Evolutionary conservation across 1,140 invertebrate species (phyloP).

Genomic region (Agrilus planipennis): DNA sequence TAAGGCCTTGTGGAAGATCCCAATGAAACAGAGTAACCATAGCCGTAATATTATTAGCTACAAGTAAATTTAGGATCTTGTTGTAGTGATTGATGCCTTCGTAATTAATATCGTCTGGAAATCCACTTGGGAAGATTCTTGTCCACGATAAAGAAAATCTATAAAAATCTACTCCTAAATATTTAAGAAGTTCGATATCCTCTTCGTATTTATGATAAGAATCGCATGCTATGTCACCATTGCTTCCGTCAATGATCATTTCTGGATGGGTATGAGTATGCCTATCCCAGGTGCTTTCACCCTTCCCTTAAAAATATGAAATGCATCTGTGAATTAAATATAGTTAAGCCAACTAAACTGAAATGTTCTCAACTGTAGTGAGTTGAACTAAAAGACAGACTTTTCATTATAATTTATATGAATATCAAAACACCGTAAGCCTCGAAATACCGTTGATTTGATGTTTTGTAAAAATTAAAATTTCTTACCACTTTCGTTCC

Average conservation of each 20-base stretch:
- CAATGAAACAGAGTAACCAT: slow-evolving; percentile 37
- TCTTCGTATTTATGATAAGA: slow-evolving; percentile 39
- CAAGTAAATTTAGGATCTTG: slow-evolving; percentile 43
- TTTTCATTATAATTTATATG: too few species aligned
- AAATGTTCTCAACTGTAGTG: too few species aligned
- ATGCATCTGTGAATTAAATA: too few species aligned
- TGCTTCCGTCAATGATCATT: slow-evolving; percentile 31
- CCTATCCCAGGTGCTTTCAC: slow-evolving; percentile 32
- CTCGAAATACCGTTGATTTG: too few species aligned
- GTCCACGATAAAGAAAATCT: slow-evolving; percentile 53
- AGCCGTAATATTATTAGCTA: slow-evolving; percentile 40
- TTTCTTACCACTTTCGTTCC: too few species aligned
- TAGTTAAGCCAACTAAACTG: too few species aligned
- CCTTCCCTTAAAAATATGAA: slow-evolving; percentile 21
- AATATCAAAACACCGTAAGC: too few species aligned
- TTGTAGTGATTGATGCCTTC: slow-evolving; percentile 52
- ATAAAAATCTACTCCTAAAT: slow-evolving; percentile 39
- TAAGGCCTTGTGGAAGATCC: slow-evolving; percentile 21
- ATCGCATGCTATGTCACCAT: slow-evolving; percentile 40
- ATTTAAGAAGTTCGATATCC: slow-evolving; percentile 36
- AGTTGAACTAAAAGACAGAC: too few species aligned
- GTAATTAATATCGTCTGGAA: slow-evolving; percentile 39
- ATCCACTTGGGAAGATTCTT: slow-evolving; percentile 41
- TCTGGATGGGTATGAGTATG: slow-evolving; percentile 21
- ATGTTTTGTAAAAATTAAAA: too few species aligned